phyloP scores from a whole-genome alignment of 2,888 invertebrate species.

The Nemotelus pantherinus region DNA sequence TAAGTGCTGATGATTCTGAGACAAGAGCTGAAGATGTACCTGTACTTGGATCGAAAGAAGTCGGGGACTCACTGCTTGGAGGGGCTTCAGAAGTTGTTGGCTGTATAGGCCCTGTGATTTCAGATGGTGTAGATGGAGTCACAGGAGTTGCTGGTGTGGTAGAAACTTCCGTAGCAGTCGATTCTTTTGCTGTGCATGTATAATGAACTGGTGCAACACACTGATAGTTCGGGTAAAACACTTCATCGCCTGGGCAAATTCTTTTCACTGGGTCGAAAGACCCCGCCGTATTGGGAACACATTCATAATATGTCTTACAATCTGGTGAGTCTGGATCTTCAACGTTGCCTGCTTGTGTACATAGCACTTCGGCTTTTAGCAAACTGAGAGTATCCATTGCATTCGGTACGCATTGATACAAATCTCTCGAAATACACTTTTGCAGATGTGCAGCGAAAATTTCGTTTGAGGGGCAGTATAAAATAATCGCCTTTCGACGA shows the following conservation, averaged over 20 bases:
- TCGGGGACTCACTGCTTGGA: background rate
- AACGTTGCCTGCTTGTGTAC: background rate
- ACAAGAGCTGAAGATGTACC: background rate
- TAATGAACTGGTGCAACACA: constrained; percentile 11
- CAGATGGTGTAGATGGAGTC: background rate
- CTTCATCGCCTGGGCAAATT: constrained; percentile 1
- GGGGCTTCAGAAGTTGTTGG: constrained; percentile 1
- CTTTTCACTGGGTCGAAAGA: background rate
- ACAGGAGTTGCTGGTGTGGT: background rate
- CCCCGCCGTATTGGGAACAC: constrained; percentile 18
- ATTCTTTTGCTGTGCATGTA: background rate
- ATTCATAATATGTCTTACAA: constrained; percentile 30
- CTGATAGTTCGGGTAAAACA: background rate
- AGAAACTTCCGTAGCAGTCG: background rate
- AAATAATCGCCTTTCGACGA: background rate
- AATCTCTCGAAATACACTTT: constrained; percentile 2
- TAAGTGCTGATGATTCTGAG: background rate
- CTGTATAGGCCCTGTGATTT: background rate
- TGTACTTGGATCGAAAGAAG: background rate
- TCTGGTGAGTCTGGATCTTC: constrained; percentile 26
- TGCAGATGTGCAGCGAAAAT: background rate
- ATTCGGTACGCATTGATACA: background rate
- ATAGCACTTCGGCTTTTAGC: background rate
- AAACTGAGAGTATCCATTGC: background rate
- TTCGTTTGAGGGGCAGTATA: constrained; percentile 11